Conservation (phyloP, 2,888 invertebrate genomes). For the Trichogramma evanescens region DNA sequence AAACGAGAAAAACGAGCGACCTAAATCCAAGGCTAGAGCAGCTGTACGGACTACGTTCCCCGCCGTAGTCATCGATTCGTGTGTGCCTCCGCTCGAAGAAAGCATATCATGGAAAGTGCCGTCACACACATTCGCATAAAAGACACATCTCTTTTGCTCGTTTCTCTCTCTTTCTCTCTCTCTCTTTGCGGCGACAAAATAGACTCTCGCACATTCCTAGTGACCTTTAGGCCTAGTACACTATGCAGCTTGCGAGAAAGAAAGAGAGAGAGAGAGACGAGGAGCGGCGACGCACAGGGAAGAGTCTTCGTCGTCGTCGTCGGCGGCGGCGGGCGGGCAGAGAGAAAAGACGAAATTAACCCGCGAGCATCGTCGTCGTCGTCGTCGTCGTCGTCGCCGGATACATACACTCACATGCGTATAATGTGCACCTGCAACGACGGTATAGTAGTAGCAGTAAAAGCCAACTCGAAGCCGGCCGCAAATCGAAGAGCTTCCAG, state of each 20-base stretch:
- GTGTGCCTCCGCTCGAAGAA: too few species aligned
- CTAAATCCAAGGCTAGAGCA: too few species aligned
- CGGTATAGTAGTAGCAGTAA: neutral
- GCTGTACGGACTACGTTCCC: too few species aligned
- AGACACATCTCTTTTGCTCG: neutral
- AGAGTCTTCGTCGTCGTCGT: neutral
- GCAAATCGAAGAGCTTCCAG: too few species aligned
- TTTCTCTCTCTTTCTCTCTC: neutral
- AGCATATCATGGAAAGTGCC: too few species aligned
- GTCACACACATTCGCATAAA: too few species aligned
- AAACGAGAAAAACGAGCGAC: too few species aligned
- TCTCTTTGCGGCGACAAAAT: neutral
- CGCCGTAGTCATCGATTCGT: too few species aligned
- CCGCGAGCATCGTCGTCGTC: neutral
- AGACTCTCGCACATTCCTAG: constrained; percentile 28
- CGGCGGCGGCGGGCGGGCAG: neutral
- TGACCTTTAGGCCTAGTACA: constrained; percentile 23
- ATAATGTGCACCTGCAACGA: neutral
- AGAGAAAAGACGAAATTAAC: constrained; percentile 10
- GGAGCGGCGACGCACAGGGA: neutral
- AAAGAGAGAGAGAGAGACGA: neutral
- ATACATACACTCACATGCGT: neutral
- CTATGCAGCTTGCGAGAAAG: constrained; percentile 2
- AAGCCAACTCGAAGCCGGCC: neutral
- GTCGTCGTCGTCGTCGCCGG: neutral